Conservation (phyloP, 2,797 vertebrate species). For the Tauraco hartlaubi region DNA sequence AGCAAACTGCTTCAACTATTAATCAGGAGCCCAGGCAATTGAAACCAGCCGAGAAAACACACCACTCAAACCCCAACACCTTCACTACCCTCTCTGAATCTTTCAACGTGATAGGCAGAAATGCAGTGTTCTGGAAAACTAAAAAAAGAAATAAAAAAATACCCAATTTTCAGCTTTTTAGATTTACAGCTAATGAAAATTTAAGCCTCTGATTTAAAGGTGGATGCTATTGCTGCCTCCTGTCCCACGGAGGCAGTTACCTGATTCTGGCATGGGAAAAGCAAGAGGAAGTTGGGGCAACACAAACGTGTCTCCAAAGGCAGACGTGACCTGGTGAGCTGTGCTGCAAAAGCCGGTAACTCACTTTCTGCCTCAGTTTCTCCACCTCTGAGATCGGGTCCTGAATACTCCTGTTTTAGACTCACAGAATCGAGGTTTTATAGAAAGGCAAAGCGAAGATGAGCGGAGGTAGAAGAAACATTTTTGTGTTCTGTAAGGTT, state of each 20-base stretch:
- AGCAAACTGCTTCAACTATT: neutral
- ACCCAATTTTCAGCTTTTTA: neutral
- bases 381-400: neutral
- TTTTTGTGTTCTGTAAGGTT: neutral
- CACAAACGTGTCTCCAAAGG: neutral
- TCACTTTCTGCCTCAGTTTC: neutral
- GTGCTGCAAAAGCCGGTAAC: neutral
- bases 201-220: neutral
- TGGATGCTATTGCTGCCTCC: neutral
- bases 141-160: neutral
- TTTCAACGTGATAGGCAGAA: neutral
- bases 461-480: neutral
- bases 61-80: slow-evolving; percentile 29
- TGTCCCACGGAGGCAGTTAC: neutral
- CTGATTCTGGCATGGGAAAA: neutral
- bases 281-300: neutral
- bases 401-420: neutral
- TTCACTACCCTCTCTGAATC: neutral
- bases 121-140: neutral
- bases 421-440: neutral
- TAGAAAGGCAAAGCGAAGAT: accelerated
- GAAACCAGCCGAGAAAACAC: neutral
- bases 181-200: neutral
- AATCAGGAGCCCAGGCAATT: slow-evolving; percentile 32
- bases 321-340: neutral